Percentiles rank a stretch among this genome's conserved stretches.
phyloP scores from a whole-genome alignment of 2,797 vertebrate species.

The Ctenopoma kingsleyae region DNA sequence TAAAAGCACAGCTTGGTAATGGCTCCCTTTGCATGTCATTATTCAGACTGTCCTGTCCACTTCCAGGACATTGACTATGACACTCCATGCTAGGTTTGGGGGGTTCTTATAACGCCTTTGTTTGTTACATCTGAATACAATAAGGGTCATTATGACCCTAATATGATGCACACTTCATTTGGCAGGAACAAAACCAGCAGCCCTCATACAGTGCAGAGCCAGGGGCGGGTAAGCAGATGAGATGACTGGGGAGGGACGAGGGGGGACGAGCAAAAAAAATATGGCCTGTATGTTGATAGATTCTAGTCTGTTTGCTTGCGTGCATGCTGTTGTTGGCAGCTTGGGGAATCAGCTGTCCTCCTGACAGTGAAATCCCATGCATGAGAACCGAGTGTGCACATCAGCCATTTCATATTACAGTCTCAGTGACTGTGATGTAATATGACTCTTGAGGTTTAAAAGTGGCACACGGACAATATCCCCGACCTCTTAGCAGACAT shows the following conservation, averaged over 20 bases:
- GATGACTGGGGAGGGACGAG: background rate
- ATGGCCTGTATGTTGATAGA: conserved; percentile 2
- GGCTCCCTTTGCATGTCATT: background rate
- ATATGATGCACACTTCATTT: conserved; percentile 68
- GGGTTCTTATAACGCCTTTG: conserved; percentile 26
- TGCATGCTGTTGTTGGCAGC: background rate
- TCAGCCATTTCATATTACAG: conserved; percentile 38
- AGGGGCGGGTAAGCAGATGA: conserved; percentile 21
- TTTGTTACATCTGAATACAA: conserved; percentile 48
- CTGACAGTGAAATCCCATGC: conserved; percentile 37
- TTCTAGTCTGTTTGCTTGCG: conserved; percentile 10
- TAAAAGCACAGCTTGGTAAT: background rate
- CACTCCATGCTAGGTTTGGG: background rate
- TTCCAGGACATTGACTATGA: background rate
- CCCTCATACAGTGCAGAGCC: conserved; percentile 37
- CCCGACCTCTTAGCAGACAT: background rate
- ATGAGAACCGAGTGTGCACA: conserved; percentile 24
- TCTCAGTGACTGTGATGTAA: conserved; percentile 32
- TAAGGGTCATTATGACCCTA: conserved; percentile 59
- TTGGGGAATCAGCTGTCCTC: conserved; percentile 17
- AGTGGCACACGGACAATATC: background rate
- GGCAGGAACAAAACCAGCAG: conserved; percentile 66
- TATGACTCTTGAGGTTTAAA: conserved; percentile 32
- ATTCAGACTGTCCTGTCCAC: background rate
- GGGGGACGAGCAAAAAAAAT: background rate